Percentiles rank a stretch among this genome's conserved stretches.
Evolutionary conservation across 2,113 vertebrate species (phyloP).

Genomic region (Hipposideros armiger): DNA sequence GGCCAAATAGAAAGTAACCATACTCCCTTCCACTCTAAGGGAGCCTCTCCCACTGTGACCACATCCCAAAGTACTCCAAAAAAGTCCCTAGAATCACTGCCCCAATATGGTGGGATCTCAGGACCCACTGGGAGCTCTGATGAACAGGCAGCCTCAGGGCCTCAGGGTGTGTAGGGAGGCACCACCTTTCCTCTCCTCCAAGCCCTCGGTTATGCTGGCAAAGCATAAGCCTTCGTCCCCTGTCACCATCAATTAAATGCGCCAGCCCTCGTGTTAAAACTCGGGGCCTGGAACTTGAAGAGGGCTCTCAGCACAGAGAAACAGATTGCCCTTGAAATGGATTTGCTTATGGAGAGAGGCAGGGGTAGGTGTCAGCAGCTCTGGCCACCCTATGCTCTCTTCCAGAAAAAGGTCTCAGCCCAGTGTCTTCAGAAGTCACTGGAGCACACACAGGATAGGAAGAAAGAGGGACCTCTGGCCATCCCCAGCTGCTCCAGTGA

Average conservation of each 20-base stretch:
- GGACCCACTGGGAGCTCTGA: background rate
- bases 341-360: background rate
- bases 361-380: background rate
- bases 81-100: background rate
- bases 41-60: background rate
- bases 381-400: slow-evolving; percentile 12
- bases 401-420: background rate
- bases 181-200: background rate
- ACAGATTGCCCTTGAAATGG: background rate
- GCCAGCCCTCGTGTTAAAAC: background rate
- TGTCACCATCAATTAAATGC: background rate
- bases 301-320: background rate
- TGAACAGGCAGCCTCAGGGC: slow-evolving; percentile 18
- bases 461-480: background rate
- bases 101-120: background rate
- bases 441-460: background rate
- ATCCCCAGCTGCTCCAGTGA: background rate
- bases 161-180: background rate
- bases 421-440: background rate
- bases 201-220: background rate
- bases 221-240: background rate
- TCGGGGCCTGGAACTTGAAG: background rate
- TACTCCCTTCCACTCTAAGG: background rate
- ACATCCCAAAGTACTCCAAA: background rate
- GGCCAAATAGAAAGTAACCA: slow-evolving; percentile 33